phyloP scores from a whole-genome alignment of 2,797 vertebrate genomes.

The Aldrovandia affinis region DNA sequence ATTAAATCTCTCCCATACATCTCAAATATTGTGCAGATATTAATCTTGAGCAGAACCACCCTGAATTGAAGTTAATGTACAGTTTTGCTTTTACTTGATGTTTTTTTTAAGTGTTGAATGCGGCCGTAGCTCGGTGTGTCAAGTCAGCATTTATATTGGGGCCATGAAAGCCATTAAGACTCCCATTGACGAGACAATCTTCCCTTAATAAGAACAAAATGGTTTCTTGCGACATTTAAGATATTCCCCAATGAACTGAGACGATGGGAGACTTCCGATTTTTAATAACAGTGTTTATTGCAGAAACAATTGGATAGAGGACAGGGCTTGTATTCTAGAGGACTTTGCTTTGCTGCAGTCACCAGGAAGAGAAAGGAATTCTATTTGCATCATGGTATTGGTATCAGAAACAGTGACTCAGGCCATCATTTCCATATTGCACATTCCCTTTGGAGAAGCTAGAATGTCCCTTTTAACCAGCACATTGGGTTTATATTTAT shows the following conservation, averaged over 20 bases:
- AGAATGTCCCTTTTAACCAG: not conserved
- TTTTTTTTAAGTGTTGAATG: not conserved
- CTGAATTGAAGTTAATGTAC: not conserved
- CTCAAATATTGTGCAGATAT: not conserved
- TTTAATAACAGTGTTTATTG: conserved; percentile 24
- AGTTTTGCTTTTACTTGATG: not conserved
- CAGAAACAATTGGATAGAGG: not conserved
- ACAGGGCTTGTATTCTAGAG: not conserved
- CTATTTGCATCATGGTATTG: not conserved
- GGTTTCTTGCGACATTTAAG: not conserved
- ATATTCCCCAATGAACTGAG: conserved; percentile 10
- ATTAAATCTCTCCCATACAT: not conserved
- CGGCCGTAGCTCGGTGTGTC: not conserved
- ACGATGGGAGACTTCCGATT: not conserved
- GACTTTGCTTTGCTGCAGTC: not conserved
- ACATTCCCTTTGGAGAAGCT: not conserved
- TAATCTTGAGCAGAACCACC: not conserved
- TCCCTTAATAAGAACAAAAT: conserved; percentile 1
- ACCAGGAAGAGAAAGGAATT: not conserved
- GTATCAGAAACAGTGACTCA: not conserved
- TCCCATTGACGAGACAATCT: not conserved
- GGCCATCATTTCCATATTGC: not conserved
- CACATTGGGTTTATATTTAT: not conserved
- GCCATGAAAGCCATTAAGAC: not conserved
- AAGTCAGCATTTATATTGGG: not conserved